These are phyloP conservation scores for Teinopalpus imperialis DNA, from an alignment of 2,888 invertebrate species.

Conservation along the genomic window DNA sequence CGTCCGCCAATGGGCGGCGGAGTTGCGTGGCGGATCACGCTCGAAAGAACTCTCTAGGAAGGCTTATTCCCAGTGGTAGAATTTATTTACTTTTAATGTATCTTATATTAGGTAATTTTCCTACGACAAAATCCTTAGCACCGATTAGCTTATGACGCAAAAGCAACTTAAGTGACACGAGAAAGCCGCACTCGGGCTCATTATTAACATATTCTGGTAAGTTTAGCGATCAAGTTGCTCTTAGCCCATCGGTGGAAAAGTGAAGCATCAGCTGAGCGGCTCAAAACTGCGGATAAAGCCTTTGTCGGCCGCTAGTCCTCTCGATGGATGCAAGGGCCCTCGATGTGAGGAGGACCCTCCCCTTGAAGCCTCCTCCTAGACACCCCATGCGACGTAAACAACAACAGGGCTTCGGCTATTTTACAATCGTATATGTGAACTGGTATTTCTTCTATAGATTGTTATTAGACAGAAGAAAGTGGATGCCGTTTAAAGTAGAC, in stretches of 20 bases:
- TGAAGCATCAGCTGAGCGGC: slow-evolving; percentile 16
- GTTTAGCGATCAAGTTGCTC: slow-evolving; percentile 1
- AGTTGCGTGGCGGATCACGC: too few relatives aligned
- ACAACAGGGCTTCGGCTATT: slow-evolving; percentile 14
- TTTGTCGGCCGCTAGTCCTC: slow-evolving; percentile 23
- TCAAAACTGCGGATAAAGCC: slow-evolving; percentile 20
- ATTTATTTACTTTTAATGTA: too few relatives aligned
- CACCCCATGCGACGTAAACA: slow-evolving; percentile 18
- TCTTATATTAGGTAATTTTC: too few relatives aligned
- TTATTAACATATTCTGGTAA: slow-evolving; percentile 14
- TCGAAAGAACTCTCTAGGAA: too few relatives aligned
- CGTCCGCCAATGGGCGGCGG: too few relatives aligned
- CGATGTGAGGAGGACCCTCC: slow-evolving; percentile 12
- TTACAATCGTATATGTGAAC: too few relatives aligned
- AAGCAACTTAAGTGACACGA: neutral
- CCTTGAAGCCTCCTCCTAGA: slow-evolving; percentile 9
- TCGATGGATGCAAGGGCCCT: slow-evolving; percentile 21
- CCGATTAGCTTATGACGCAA: slow-evolving; percentile 1
- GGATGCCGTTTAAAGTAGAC: too few relatives aligned
- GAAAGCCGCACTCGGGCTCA: neutral
- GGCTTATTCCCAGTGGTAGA: too few relatives aligned
- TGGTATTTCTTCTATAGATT: too few relatives aligned
- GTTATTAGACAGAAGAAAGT: too few relatives aligned
- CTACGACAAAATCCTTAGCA: too few relatives aligned
- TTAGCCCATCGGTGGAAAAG: slow-evolving; percentile 19